Evolutionary conservation across 2,888 invertebrate genomes (phyloP).

Genomic region (Neuroscelio doddi): DNA sequence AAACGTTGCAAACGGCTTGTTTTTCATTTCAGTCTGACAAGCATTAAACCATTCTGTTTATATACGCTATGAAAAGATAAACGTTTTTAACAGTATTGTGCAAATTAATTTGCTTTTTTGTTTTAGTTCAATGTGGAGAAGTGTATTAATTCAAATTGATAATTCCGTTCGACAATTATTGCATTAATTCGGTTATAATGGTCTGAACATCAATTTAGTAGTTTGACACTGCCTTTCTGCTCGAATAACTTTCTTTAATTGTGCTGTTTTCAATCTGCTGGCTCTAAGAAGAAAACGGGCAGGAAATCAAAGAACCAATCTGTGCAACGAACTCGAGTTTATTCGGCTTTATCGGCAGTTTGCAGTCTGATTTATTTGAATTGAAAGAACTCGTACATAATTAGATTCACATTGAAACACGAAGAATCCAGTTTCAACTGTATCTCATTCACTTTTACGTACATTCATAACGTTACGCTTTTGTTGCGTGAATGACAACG

Average conservation of each 20-base stretch:
- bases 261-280: slow-evolving; percentile 41
- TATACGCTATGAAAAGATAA: too few relatives aligned
- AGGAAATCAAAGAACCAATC: slow-evolving; percentile 46
- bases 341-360: slow-evolving; percentile 39
- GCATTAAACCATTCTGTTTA: slow-evolving; percentile 4
- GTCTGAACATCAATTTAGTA: slow-evolving; percentile 38
- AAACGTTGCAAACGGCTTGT: slow-evolving; percentile 8
- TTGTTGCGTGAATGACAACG: too few relatives aligned
- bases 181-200: too few relatives aligned
- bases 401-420: slow-evolving; percentile 17
- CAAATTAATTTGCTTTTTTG: too few relatives aligned
- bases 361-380: slow-evolving; percentile 34
- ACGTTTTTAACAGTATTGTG: too few relatives aligned
- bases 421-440: slow-evolving; percentile 1
- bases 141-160: too few relatives aligned
- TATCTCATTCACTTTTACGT: slow-evolving; percentile 11
- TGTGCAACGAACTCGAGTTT: slow-evolving; percentile 37
- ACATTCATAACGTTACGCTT: too few relatives aligned
- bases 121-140: too few relatives aligned
- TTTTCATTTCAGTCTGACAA: too few relatives aligned
- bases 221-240: slow-evolving; percentile 42
- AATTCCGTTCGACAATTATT: too few relatives aligned
- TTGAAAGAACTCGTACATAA: slow-evolving; percentile 16
- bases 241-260: slow-evolving; percentile 46
- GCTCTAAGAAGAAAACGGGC: slow-evolving; percentile 31